phyloP scores from a whole-genome alignment of 2,888 invertebrate genomes.

The Sericinus montela region DNA sequence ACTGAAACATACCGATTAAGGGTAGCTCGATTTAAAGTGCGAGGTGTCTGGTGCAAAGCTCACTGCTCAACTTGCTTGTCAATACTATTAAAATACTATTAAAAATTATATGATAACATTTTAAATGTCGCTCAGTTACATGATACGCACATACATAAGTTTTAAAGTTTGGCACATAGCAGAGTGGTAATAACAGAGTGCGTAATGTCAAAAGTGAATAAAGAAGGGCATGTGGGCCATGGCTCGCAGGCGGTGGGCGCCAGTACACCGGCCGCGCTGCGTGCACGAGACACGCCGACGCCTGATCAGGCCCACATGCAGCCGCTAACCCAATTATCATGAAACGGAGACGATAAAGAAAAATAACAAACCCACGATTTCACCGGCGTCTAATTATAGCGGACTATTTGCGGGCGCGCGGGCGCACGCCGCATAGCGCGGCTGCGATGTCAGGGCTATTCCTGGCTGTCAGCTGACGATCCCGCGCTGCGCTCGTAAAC shows the following conservation, averaged over 20 bases:
- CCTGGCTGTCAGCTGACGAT: slow-evolving; percentile 77
- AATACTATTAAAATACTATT: no score
- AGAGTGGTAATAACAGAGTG: slow-evolving; percentile 2
- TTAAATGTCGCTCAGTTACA: no score
- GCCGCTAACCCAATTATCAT: slow-evolving; percentile 78
- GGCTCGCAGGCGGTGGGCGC: neutral
- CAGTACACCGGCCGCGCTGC: slow-evolving; percentile 16
- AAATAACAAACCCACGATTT: slow-evolving; percentile 80
- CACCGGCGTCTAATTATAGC: slow-evolving; percentile 76
- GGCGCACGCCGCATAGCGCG: slow-evolving; percentile 76
- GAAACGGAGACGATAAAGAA: slow-evolving; percentile 78
- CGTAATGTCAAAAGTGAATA: slow-evolving; percentile 4
- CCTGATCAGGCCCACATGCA: slow-evolving; percentile 74
- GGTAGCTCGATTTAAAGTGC: no score
- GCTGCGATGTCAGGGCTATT: slow-evolving; percentile 78
- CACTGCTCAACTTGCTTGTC: no score
- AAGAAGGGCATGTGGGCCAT: slow-evolving; percentile 4
- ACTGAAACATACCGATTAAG: no score
- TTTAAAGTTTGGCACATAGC: slow-evolving; percentile 10
- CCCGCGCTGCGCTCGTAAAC: slow-evolving; percentile 66
- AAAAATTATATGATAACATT: no score
- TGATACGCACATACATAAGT: no score
- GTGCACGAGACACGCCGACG: slow-evolving; percentile 72
- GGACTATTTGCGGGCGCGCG: slow-evolving; percentile 75
- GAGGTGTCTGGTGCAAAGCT: no score